phyloP scores from a whole-genome alignment of 2,797 vertebrate genomes.

The Perodicticus potto region DNA sequence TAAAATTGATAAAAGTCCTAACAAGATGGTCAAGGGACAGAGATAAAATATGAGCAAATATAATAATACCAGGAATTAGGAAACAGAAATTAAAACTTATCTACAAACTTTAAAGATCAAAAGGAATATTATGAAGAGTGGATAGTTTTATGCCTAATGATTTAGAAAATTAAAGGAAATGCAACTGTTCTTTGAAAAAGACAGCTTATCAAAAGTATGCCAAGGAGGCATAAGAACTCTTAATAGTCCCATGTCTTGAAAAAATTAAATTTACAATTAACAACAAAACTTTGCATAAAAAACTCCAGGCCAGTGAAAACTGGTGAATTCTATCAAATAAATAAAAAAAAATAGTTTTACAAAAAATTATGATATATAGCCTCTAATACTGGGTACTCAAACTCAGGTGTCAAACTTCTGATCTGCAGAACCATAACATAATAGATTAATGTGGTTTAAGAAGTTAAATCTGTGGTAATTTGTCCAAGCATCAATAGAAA shows the following conservation, averaged over 20 bases:
- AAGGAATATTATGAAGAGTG: not conserved
- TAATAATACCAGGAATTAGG: not conserved
- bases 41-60: not conserved
- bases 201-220: not conserved
- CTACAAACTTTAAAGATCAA: not conserved
- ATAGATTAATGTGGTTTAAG: not conserved
- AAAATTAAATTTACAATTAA: not conserved
- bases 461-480: not conserved
- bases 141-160: not conserved
- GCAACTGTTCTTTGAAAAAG: not conserved
- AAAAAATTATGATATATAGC: not conserved
- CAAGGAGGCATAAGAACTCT: not conserved
- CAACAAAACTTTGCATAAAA: not conserved
- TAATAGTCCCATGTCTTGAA: not conserved
- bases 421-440: not conserved
- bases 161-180: not conserved
- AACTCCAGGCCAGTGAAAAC: not conserved
- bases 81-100: not conserved
- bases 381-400: not conserved
- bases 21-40: not conserved
- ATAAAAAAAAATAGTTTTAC: not conserved
- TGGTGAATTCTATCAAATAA: not conserved
- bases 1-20: not conserved
- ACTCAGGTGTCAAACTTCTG: not conserved
- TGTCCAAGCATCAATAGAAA: not conserved